These are phyloP conservation scores for Ricordea florida DNA, from an alignment of 92 coral and sea anemone genomes.

Conservation along the genomic window DNA sequence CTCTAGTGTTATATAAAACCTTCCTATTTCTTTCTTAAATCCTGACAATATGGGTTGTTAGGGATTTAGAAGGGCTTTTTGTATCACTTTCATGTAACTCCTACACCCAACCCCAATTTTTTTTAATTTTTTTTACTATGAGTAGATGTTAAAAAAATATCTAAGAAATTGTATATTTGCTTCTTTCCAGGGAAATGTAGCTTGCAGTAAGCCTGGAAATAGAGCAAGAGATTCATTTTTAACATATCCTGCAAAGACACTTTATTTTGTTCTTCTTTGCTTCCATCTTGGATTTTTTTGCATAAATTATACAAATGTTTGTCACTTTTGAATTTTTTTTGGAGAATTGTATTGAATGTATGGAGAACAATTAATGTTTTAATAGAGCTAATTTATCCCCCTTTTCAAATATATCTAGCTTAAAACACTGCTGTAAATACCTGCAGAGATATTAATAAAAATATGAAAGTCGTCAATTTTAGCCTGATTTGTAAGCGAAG, in stretches of 20 bases:
- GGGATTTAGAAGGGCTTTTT: not conserved
- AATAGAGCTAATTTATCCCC: not conserved
- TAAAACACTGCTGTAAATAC: slow-evolving; percentile 1
- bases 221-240: not conserved
- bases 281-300: not conserved
- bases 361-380: not conserved
- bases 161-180: not conserved
- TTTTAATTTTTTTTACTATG: not conserved
- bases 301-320: not conserved
- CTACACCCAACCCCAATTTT: not conserved
- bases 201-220: not conserved
- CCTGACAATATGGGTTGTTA: not conserved
- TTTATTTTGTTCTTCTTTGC: not conserved
- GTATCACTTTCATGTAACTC: not conserved
- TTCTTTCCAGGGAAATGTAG: slow-evolving; percentile 1
- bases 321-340: not conserved
- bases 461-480: slow-evolving; percentile 3
- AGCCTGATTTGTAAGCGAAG: not conserved
- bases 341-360: not conserved
- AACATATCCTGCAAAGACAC: slow-evolving; percentile 1
- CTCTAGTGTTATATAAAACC: too few species aligned
- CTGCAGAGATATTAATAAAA: not conserved
- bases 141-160: not conserved
- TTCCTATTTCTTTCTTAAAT: too few species aligned
- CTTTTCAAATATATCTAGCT: not conserved